A percentile compares a stretch with the other conserved stretches of the same genome.
Conservation (phyloP, 2,113 vertebrate genomes). For the Halcyon senegalensis region DNA sequence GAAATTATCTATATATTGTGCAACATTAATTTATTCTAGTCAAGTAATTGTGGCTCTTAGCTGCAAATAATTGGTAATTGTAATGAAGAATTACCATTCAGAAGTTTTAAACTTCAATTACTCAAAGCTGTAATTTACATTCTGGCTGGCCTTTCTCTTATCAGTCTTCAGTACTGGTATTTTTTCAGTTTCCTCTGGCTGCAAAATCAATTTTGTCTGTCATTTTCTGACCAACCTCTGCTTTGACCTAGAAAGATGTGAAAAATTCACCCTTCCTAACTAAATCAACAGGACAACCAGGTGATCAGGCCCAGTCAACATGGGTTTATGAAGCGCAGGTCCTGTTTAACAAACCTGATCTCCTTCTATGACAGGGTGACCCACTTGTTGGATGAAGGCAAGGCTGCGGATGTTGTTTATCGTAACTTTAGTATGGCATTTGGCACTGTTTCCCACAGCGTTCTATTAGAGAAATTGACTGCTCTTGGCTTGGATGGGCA, state of each 20-base stretch:
- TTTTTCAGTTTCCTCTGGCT: background rate
- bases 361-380: no score
- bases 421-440: no score
- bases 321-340: no score
- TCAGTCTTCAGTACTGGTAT: background rate
- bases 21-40: background rate
- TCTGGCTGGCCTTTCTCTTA: background rate
- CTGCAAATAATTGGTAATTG: background rate
- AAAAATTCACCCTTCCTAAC: background rate
- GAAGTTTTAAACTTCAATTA: background rate
- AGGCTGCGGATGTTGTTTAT: no score
- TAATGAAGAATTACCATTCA: background rate
- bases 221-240: background rate
- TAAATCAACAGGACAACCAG: background rate
- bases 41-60: background rate
- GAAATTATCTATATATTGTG: background rate
- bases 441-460: no score
- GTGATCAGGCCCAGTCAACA: no score
- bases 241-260: background rate
- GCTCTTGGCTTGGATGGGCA: no score
- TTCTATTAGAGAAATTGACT: no score
- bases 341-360: no score
- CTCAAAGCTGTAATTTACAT: constrained; percentile 8
- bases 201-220: background rate
- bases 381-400: no score